A percentile compares a stretch with the other conserved stretches of the same genome.
Conservation (phyloP, 2,113 vertebrate species). For the Oreochromis spilurus region DNA sequence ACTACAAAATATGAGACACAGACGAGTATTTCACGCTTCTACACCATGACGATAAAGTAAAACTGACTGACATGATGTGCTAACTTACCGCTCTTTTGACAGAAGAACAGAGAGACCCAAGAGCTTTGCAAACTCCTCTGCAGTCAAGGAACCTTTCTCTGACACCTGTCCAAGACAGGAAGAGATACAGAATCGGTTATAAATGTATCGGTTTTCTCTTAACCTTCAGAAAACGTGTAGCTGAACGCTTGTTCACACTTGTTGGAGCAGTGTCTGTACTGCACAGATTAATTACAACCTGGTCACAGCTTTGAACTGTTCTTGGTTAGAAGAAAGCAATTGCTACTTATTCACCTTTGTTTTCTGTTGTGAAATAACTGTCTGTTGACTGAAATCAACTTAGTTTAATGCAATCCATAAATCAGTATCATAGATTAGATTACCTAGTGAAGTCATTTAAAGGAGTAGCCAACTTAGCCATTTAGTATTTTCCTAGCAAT, state of each 20-base stretch:
- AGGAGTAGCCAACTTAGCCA: background rate
- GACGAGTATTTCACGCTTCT: background rate
- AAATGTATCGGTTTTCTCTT: background rate
- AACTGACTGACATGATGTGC: background rate
- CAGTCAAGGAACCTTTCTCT: conserved; percentile 93
- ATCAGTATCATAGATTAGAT: background rate
- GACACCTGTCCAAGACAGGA: conserved; percentile 76
- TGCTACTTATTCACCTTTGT: background rate
- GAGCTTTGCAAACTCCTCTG: conserved; percentile 95
- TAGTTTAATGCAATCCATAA: background rate
- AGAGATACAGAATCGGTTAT: background rate
- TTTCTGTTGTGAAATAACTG: background rate
- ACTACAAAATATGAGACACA: background rate
- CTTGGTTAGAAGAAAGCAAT: background rate
- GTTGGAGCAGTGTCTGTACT: background rate
- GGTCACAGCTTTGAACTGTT: background rate
- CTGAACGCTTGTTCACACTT: background rate
- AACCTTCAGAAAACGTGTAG: background rate
- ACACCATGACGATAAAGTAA: background rate
- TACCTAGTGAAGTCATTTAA: background rate
- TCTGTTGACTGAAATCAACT: background rate
- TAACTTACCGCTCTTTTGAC: conserved; percentile 88
- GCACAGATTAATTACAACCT: background rate
- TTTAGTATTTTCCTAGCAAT: background rate
- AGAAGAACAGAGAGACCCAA: conserved; percentile 95